Percentiles rank a stretch among this genome's conserved stretches.
Conservation (phyloP, 2,888 invertebrate species). For the Mantis religiosa region DNA sequence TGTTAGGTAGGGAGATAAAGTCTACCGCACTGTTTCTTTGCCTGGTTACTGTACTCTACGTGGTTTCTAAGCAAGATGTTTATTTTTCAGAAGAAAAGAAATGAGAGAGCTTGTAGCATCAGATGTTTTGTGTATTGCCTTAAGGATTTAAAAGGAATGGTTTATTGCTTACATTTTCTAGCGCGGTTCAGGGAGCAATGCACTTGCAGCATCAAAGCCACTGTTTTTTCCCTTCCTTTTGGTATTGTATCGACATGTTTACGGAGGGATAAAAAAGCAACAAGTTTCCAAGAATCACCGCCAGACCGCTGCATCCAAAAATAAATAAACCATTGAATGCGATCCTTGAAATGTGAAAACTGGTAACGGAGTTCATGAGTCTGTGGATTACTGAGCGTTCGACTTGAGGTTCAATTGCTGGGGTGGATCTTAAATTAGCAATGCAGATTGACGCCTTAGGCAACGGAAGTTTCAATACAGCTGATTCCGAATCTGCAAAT, state of each 20-base stretch:
- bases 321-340: not conserved
- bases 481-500: not conserved
- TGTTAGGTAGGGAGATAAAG: no score
- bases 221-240: not conserved
- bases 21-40: no score
- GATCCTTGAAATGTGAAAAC: not conserved
- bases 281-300: not conserved
- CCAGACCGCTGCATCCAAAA: not conserved
- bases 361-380: not conserved
- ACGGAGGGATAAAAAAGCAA: not conserved
- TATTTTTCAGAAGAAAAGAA: no score
- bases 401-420: not conserved
- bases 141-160: not conserved
- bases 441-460: not conserved
- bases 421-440: not conserved
- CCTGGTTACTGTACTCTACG: no score
- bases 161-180: not conserved
- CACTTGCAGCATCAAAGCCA: not conserved
- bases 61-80: no score
- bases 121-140: not conserved
- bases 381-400: not conserved
- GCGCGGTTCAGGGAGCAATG: not conserved
- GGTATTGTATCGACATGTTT: not conserved
- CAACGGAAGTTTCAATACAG: not conserved
- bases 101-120: no score